A percentile compares a stretch with the other conserved stretches of the same genome.
Evolutionary conservation across 2,113 vertebrate species (phyloP).

Genomic region (Notarius quadriscutis): DNA sequence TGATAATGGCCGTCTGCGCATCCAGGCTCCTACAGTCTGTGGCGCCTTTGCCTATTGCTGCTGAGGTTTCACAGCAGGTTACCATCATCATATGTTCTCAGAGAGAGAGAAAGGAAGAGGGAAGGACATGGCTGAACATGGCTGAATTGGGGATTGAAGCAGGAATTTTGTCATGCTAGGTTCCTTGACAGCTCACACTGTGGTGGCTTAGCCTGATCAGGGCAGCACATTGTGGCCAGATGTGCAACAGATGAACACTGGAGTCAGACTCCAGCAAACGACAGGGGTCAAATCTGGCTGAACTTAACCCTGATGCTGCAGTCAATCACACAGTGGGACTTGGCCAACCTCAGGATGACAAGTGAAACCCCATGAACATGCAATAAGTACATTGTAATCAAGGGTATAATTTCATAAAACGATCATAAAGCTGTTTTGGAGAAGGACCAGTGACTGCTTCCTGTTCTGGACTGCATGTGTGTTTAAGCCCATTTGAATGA

Average conservation of each 20-base stretch:
- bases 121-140: constrained; percentile 10
- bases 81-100: constrained; percentile 27
- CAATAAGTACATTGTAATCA: constrained; percentile 32
- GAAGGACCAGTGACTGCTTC: background rate
- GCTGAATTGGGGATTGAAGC: constrained; percentile 2
- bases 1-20: constrained; percentile 22
- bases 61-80: constrained; percentile 30
- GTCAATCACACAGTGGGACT: constrained; percentile 24
- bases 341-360: background rate
- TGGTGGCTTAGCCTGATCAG: constrained; percentile 39
- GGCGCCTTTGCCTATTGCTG: constrained; percentile 2
- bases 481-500: constrained; percentile 8
- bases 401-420: background rate
- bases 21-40: constrained; percentile 7
- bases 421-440: constrained; percentile 8
- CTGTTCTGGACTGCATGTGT: background rate
- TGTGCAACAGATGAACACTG: constrained; percentile 39
- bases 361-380: constrained; percentile 22
- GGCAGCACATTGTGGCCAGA: constrained; percentile 49
- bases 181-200: constrained; percentile 43
- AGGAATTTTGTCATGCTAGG: constrained; percentile 26
- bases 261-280: constrained; percentile 21
- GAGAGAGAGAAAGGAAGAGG: constrained; percentile 26
- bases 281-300: constrained; percentile 21
- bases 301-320: constrained; percentile 27